A percentile compares a stretch with the other conserved stretches of the same genome.
Conservation (phyloP, 2,888 invertebrate species). For the Andrena praecox region DNA sequence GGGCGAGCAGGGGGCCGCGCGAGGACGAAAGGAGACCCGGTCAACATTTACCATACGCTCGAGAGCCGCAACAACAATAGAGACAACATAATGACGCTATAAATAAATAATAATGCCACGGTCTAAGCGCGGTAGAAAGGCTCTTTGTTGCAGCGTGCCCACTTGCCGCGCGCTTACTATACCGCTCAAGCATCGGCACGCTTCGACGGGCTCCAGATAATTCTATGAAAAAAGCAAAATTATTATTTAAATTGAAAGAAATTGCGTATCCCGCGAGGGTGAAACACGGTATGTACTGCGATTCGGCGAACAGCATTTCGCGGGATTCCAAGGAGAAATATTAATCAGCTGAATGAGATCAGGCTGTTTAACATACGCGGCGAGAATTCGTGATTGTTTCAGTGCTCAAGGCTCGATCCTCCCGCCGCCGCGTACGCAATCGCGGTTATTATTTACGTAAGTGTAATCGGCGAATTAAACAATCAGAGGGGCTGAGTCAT, state of each 20-base stretch:
- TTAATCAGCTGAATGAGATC: conserved; percentile 12
- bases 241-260: background rate
- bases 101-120: conserved; percentile 82
- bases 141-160: conserved; percentile 54
- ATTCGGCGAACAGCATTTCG: background rate
- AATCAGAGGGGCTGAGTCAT: conserved; percentile 22
- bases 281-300: background rate
- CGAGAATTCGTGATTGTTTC: conserved; percentile 20
- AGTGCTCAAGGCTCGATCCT: conserved; percentile 23
- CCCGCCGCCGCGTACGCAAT: background rate
- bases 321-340: background rate
- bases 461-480: conserved; percentile 16
- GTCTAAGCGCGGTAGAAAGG: conserved; percentile 72
- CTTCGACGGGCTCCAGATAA: conserved; percentile 43
- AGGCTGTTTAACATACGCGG: background rate
- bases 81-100: conserved; percentile 82
- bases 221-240: conserved; percentile 33
- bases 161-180: conserved; percentile 63
- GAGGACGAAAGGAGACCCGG: conserved; percentile 63
- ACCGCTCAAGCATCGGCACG: conserved; percentile 53
- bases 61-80: conserved; percentile 73
- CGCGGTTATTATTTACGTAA: conserved; percentile 39
- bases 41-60: conserved; percentile 71
- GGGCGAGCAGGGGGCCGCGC: conserved; percentile 38
- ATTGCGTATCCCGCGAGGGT: too few species aligned